These are phyloP conservation scores for Spinus pinus DNA, from an alignment of 2,797 vertebrate genomes.

Conservation along the genomic window DNA sequence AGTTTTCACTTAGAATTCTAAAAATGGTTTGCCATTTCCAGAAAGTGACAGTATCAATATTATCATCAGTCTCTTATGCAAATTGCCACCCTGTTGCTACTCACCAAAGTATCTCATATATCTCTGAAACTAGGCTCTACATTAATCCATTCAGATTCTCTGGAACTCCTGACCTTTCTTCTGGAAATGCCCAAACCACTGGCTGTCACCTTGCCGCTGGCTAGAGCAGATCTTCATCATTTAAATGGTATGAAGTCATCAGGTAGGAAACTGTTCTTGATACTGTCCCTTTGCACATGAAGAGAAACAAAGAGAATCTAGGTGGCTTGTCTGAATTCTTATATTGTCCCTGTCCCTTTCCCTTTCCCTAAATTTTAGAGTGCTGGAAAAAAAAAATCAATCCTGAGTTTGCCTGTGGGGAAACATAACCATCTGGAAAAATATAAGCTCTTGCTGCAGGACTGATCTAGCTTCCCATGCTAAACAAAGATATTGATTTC, in stretches of 20 bases:
- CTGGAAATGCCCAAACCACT: background rate
- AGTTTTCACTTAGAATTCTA: constrained; percentile 35
- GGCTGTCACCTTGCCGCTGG: background rate
- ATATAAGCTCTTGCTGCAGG: background rate
- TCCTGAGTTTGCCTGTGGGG: background rate
- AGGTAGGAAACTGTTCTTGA: background rate
- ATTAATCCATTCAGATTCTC: background rate
- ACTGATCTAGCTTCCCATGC: background rate
- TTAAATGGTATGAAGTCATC: background rate
- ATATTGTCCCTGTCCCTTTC: background rate
- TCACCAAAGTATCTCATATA: background rate
- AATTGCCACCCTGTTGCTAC: background rate
- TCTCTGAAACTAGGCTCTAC: background rate
- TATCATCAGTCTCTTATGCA: background rate
- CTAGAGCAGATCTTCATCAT: background rate
- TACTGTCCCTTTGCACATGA: background rate
- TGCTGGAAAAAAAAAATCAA: background rate
- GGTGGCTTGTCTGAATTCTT: background rate
- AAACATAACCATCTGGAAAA: background rate
- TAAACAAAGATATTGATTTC: constrained; percentile 33
- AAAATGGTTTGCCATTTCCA: constrained; percentile 23
- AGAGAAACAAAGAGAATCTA: background rate
- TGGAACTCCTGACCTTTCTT: background rate
- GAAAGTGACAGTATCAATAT: constrained; percentile 17
- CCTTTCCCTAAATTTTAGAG: background rate